phyloP scores from a whole-genome alignment of 2,888 invertebrate species.

The Drosophila anceps region DNA sequence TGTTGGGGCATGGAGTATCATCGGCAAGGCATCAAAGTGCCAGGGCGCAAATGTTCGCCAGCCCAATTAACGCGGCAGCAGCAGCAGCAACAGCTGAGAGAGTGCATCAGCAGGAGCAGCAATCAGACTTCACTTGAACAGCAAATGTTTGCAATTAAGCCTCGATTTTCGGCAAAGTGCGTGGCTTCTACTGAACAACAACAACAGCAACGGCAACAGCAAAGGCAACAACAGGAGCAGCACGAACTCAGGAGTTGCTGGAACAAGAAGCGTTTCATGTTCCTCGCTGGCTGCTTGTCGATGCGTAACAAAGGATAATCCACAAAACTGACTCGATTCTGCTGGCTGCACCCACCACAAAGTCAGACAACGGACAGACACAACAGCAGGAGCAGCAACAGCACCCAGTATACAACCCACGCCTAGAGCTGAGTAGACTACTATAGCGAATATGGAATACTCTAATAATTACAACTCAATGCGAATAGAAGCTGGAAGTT shows the following conservation, averaged over 20 bases:
- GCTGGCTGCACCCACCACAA: slow-evolving; percentile 67
- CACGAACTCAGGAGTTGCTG: slow-evolving; percentile 26
- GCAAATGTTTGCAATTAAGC: slow-evolving; percentile 72
- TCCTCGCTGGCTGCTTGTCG: slow-evolving; percentile 67
- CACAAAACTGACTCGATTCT: slow-evolving; percentile 56
- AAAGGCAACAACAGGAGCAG: slow-evolving; percentile 16
- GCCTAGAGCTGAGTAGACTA: slow-evolving; percentile 22
- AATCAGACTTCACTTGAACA: slow-evolving; percentile 76
- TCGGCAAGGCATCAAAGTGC: slow-evolving; percentile 78
- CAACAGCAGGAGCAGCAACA: slow-evolving; percentile 31
- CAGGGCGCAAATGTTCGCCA: slow-evolving; percentile 68
- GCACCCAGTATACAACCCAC: slow-evolving; percentile 44
- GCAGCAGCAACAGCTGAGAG: slow-evolving; percentile 25
- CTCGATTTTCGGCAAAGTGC: slow-evolving; percentile 69
- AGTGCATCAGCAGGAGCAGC: slow-evolving; percentile 35
- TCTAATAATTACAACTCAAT: background rate
- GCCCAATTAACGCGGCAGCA: slow-evolving; percentile 73
- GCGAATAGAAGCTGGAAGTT: background rate
- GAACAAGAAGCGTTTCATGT: slow-evolving; percentile 55
- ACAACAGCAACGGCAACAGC: slow-evolving; percentile 35
- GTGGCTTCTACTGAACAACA: slow-evolving; percentile 44
- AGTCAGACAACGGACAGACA: slow-evolving; percentile 45
- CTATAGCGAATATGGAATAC: background rate
- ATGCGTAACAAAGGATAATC: slow-evolving; percentile 77
- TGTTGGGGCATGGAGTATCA: slow-evolving; percentile 54